These are phyloP conservation scores for Macaca fascicularis DNA, from an alignment of 2,113 vertebrate species.

Conservation along the genomic window T2T-MFA8v1.1 NC_088378.1:27531501-27532000, in stretches of 20 bases:
- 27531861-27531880: background rate
- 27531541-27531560: slow-evolving; percentile 48
- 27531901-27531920: background rate
- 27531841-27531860: background rate
- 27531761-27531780: background rate
- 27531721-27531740: slow-evolving; percentile 43
- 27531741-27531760: background rate
- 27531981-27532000: no score
- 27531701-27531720: background rate
- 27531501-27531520: background rate
- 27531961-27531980: no score
- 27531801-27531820: background rate
- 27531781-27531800: background rate
- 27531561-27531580: background rate
- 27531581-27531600: background rate
- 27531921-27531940: background rate
- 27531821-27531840: slow-evolving; percentile 1
- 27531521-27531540: background rate
- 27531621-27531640: slow-evolving; percentile 15
- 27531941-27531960: background rate
- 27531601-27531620: slow-evolving; percentile 36
- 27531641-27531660: background rate
- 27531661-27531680: background rate
- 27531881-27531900: background rate
- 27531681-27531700: slow-evolving; percentile 38